Base-by-base conservation (phyloP, 64 coral and sea anemone genomes). In the Pachyseris speciosa region DNA sequence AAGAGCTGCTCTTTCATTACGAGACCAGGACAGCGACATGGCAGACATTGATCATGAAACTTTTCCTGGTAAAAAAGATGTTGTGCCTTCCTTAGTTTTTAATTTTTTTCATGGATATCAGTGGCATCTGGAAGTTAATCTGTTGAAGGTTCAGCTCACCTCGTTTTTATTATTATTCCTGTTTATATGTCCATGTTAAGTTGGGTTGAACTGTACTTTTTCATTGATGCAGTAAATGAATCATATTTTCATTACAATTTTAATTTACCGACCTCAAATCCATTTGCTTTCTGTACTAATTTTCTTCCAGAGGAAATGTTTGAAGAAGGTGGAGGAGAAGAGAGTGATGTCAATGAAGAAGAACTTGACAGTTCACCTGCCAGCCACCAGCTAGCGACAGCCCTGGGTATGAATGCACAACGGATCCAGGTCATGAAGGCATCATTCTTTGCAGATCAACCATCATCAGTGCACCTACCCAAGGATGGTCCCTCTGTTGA, bases 391-490 rank as follows among this genome's bases (percentile, higher is more conserved):
- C 30, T 95, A 8, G 97, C 97, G 24, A 87, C 87, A 44, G 91
- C 81, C 8, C 80, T 95, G 44, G 97, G 97, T 38, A 88, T 99
- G 52, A 99, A 94, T 39, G 94, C 97, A 8, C 97, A 99, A 73
- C 89, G 97, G 7, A 99, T 95, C 90, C 97, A 99, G 44, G 90
- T 99, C 53, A 99, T 99, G 97, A 99, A 99, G 51, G 97, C 97
- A 16, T 99, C 97, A 13, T 93, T 99, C 80, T 99, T 99, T 91
- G 97, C 90, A 8, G 92, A 81, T 11, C 77, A 93, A 30, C 65
- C 59, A 0, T 47, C 44, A 11, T 10, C 75, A 37, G 15, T 19
- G 36, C 76, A n/a, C 9, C 42, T 78, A 50, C 64, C 75, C 22
- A 91, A 41, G 24, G 90, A 96, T 40, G 64, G 67, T 19, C 31